Conservation (phyloP, 2,888 invertebrate genomes). For the Leptogaster cylindrica region DNA sequence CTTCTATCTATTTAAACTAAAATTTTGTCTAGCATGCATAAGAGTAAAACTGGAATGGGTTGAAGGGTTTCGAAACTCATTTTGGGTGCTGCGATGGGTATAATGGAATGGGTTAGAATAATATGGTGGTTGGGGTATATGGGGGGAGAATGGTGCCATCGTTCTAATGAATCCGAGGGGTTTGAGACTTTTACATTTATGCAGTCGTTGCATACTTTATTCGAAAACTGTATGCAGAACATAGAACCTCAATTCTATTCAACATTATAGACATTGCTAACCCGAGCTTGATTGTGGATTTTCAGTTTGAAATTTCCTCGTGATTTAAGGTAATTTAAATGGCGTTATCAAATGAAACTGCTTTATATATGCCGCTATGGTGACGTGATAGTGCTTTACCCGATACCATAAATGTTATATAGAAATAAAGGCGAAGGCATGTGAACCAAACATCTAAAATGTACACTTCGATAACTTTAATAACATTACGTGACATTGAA, state of each 20-base stretch:
- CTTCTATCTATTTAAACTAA: slow-evolving; percentile 22
- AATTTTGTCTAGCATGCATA: slow-evolving; percentile 25
- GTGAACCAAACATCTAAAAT: too few relatives aligned
- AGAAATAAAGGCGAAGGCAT: too few relatives aligned
- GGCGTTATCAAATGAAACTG: too few relatives aligned
- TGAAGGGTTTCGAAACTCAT: too few relatives aligned
- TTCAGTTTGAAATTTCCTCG: slow-evolving; percentile 13
- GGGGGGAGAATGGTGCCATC: not conserved
- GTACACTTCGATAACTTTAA: too few relatives aligned
- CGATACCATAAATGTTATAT: too few relatives aligned
- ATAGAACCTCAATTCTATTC: slow-evolving; percentile 34
- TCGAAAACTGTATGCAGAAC: slow-evolving; percentile 25
- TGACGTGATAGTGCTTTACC: too few relatives aligned
- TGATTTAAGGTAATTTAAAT: slow-evolving; percentile 2
- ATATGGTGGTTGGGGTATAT: too few relatives aligned
- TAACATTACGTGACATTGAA: too few relatives aligned
- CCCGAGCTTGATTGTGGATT: not conserved
- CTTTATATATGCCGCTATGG: too few relatives aligned
- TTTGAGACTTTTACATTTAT: slow-evolving; percentile 23
- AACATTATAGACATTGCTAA: slow-evolving; percentile 5
- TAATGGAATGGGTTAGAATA: too few relatives aligned
- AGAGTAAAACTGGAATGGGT: too few relatives aligned
- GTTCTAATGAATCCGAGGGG: slow-evolving; percentile 16
- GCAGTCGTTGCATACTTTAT: slow-evolving; percentile 26
- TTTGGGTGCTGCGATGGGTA: not conserved